Evolutionary conservation across 2,888 invertebrate genomes (phyloP).

Genomic region (Drosophila anomalata): DNA sequence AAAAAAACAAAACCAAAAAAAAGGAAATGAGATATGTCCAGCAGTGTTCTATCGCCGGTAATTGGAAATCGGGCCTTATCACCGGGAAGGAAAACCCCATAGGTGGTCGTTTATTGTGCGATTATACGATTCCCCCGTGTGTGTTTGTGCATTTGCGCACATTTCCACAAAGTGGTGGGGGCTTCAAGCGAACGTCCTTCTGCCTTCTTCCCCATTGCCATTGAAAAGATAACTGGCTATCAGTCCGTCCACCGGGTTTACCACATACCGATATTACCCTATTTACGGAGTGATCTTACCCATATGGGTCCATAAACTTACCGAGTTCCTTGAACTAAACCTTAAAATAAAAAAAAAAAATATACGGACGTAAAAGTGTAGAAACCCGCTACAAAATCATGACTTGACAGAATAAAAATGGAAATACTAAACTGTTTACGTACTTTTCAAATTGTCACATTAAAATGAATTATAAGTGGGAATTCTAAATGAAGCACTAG

Average conservation of each 20-base stretch:
- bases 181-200: slow-evolving; percentile 9
- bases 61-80: slow-evolving; percentile 42
- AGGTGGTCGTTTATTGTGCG: slow-evolving; percentile 63
- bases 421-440: slow-evolving; percentile 18
- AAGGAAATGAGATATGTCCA: slow-evolving; percentile 35
- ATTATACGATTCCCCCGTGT: slow-evolving; percentile 27
- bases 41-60: slow-evolving; percentile 39
- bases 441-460: slow-evolving; percentile 9
- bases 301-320: slow-evolving; percentile 8
- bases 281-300: slow-evolving; percentile 27
- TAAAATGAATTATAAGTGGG: slow-evolving; percentile 12
- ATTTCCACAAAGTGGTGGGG: neutral
- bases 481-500: neutral
- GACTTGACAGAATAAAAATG: slow-evolving; percentile 11
- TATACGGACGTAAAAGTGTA: neutral
- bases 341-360: neutral
- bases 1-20: slow-evolving; percentile 4
- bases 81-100: slow-evolving; percentile 61
- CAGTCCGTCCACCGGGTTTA: slow-evolving; percentile 26
- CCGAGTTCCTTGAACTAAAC: slow-evolving; percentile 11
- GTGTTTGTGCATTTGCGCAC: neutral
- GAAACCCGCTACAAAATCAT: slow-evolving; percentile 11
- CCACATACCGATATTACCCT: slow-evolving; percentile 19
- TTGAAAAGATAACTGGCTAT: slow-evolving; percentile 30
- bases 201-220: slow-evolving; percentile 14